Base-by-base conservation (phyloP, 2,113 vertebrate genomes). In the Pseudopipra pipra region DNA sequence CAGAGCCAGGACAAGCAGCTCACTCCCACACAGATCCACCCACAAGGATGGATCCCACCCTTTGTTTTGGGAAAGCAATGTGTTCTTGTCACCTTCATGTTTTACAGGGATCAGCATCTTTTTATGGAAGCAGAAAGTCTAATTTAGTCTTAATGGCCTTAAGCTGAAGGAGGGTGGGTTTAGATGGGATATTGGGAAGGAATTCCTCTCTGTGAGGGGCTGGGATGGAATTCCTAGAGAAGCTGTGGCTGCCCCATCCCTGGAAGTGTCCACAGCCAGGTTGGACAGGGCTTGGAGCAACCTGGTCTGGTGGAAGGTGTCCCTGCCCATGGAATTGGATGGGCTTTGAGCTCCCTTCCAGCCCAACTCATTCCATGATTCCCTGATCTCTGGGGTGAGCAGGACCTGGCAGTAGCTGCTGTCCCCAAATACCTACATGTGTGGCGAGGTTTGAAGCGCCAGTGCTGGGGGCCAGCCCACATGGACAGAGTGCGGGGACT, bases 381-480 rank as follows among this genome's bases (percentile, higher is more conserved):
- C 31, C 67, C 31, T 33, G 30, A 33, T 33, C 43, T 43, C 54
- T 28, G 15, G 14, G 24, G 33, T 59, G 30, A 70, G 23, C 23
- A 27, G 28, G 51, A 35, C 17, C 14, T 21, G 49, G 54, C 25
- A 46, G 62, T 8, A 28, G 61, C 68, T 7, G 9, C 59, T 11
- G 2, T 24, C 56, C 30, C 54, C 3, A 30, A 72, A 33, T 56
- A 98, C 98, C 51, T 97, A 99, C 99, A 39, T 79, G 98, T 99
- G 90, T 97, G 98, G 8, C 92, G 98, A 12, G 99, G 99, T 87
- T 98, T 98, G 97, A 99, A 99, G 46, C 98, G 98, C 99, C 99
- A 99, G 98, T 99, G 99, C 25, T 99, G 98, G 0, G 99, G 99
- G 52, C 99, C 99, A 3, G 99, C 99, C 99, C 99, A 99, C 61